Percentiles rank a stretch among this genome's conserved stretches.
Evolutionary conservation across 2,888 invertebrate species (phyloP).

Genomic region (Ochropleura leucogaster): DNA sequence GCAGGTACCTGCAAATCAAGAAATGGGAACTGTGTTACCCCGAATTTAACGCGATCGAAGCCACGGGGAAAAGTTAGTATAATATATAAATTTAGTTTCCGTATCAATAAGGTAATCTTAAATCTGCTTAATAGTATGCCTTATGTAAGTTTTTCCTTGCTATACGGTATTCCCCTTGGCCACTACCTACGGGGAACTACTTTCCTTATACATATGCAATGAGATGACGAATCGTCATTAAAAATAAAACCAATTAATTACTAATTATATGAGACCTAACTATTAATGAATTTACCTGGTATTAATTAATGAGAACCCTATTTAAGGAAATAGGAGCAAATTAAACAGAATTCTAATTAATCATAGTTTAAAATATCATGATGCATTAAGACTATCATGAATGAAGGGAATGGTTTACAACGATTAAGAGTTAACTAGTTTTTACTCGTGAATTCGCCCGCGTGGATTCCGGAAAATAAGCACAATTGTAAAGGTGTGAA

Average conservation of each 20-base stretch:
- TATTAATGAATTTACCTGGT: conserved; percentile 19
- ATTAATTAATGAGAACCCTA: neutral
- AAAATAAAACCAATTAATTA: conserved; percentile 36
- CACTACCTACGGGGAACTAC: conserved; percentile 12
- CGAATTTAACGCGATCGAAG: too few relatives aligned
- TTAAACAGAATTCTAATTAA: conserved; percentile 5
- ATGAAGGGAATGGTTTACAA: neutral
- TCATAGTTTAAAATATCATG: neutral
- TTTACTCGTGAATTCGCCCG: neutral
- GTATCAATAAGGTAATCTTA: conserved; percentile 30
- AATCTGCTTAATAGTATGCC: conserved; percentile 3
- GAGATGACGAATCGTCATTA: conserved; percentile 13
- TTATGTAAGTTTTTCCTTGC: conserved; percentile 37
- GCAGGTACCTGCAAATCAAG: too few relatives aligned
- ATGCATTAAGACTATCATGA: neutral
- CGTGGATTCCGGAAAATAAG: neutral
- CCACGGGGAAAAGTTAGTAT: too few relatives aligned
- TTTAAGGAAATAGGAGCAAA: neutral
- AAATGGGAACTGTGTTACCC: too few relatives aligned
- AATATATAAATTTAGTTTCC: neutral
- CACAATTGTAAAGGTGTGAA: neutral
- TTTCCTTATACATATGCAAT: conserved; percentile 48
- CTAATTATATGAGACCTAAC: neutral
- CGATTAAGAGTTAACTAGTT: neutral
- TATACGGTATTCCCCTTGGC: conserved; percentile 44